Base-by-base conservation (phyloP, 2,797 vertebrate genomes). In the Antrozous pallidus region DNA sequence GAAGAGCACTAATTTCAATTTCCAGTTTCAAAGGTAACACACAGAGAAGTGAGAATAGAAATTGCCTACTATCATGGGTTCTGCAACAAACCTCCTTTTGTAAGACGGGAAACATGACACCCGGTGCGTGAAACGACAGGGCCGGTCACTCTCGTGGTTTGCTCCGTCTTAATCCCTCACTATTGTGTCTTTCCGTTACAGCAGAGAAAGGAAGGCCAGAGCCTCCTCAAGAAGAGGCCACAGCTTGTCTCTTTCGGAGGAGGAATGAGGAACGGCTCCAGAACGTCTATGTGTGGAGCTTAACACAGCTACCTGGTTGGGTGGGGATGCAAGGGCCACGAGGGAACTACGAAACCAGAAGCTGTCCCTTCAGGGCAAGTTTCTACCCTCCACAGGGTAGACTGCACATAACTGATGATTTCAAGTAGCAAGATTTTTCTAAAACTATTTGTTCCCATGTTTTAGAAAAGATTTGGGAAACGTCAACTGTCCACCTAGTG, bases 21-120 rank as follows among this genome's bases (percentile, higher is more conserved):
- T 81, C 42, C 22, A 78, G 24, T 91, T 84, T 90, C 47, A 95
- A 89, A 87, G 71, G 24, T n/a, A n/a, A 89, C 20, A 93, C 54
- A 65, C 26, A 73, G n/a, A 90, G 6, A 31, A 79, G 22, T 80
- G n/a, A 88, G 69, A 54, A 56, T 69, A 81, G 90, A 94, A 85
- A 58, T 14, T 26, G 26, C 7, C 18, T 69, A 47, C 18, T 8
- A 36, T 47, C 51, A 40, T 2, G 20, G 75, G 54, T 31, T 61
- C 16, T 51, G 54, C 14, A 65, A 81, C 8, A 49, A 69, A 87
- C 7, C 6, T 36, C 22, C 54, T 87, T 90, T 90, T 74, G 17
- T 51, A 18, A 77, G 42, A 77, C 26, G 77, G 42, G 78, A 36
- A 93, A 61, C 61, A 49, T 11, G 12, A 38, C 49, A 38, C 0